Evolutionary conservation across 2,797 vertebrate species (phyloP), one percentile per base, ranked within the genome.

Genomic region (Acanthurus tractus): DNA sequence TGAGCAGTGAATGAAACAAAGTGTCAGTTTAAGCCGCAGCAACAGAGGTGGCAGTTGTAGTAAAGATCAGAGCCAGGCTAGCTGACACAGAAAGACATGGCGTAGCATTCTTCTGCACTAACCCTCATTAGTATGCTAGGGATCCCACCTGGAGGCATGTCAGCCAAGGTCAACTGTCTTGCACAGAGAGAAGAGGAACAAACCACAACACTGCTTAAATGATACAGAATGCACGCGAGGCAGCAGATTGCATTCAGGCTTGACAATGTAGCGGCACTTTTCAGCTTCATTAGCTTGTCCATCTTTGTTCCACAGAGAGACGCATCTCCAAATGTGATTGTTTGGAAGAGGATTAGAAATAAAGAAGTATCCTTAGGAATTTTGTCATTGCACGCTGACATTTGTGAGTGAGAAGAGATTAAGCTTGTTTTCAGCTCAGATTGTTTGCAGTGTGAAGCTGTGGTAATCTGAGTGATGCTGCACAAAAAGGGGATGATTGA

Each of bases 121-220:
- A 57, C 74, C 81, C 81, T 91, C 78, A 92, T 93, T 91, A 93
- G 92, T 92, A 93, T 93, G 92, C 90, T 59, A 64, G 73, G 79
- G 85, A 91, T 88, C 76, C 83, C 77, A 87, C 89, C 88, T 89
- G 82, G 74, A 91, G 86, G 75, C 91, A 91, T 84, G 83, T 88
- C 89, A 93, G 81, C 88, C 89, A 93, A 93, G 92, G 93, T 93
- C 89, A 92, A 88, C 87, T 79, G 78, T 88, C 91, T 86, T 86
- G 91, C 81, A 84, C 81, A 58, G 78, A 76, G 76, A 54, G 66
- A 73, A 77, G 58, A 66, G 69, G 56, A 79, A 64, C 63, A 63
- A 61, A 73, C 56, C 86, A 89, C 86, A 87, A 82, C 86, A 77
- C 50, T 3, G 70, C 78, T 63, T 68, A 76, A 88, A 77, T 42